These are phyloP conservation scores for Drosophila yakuba DNA, from an alignment of 1,140 invertebrate species.

Conservation along the genomic window DNA sequence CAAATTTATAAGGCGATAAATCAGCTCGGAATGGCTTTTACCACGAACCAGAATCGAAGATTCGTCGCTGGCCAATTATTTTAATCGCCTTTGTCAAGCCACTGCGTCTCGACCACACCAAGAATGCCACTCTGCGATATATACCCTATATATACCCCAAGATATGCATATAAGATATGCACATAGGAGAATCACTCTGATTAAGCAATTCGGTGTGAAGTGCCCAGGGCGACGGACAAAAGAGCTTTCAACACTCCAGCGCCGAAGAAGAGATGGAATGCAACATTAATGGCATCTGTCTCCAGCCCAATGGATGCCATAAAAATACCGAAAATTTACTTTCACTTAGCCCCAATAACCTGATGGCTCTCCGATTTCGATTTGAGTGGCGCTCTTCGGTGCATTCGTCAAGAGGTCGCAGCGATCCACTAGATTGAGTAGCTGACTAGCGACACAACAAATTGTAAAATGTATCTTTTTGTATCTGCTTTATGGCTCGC, in stretches of 20 bases:
- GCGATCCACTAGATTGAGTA: conserved; percentile 34
- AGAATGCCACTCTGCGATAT: conserved; percentile 41
- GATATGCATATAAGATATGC: not conserved
- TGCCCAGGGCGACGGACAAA: conserved; percentile 47
- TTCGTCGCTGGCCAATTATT: conserved; percentile 79
- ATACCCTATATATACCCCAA: not conserved
- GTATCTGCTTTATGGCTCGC: conserved; percentile 39
- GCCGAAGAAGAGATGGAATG: conserved; percentile 63
- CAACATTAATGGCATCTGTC: conserved; percentile 68
- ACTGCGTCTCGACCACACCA: conserved; percentile 43
- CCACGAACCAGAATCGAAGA: conserved; percentile 41
- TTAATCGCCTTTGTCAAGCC: conserved; percentile 76
- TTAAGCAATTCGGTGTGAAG: conserved; percentile 77
- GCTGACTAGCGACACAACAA: conserved; percentile 58
- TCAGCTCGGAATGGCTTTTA: conserved; percentile 78
- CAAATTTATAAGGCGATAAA: conserved; percentile 82
- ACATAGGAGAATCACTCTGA: conserved; percentile 47
- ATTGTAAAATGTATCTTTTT: conserved; percentile 65
- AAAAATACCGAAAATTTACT: conserved; percentile 76
- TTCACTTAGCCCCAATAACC: conserved; percentile 69
- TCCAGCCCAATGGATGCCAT: conserved; percentile 29
- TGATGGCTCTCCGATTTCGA: conserved; percentile 45
- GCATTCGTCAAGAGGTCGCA: conserved; percentile 40
- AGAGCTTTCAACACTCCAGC: conserved; percentile 77
- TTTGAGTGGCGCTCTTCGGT: conserved; percentile 55